Conservation (phyloP, 2,113 vertebrate genomes). For the Pongo pygmaeus region DNA sequence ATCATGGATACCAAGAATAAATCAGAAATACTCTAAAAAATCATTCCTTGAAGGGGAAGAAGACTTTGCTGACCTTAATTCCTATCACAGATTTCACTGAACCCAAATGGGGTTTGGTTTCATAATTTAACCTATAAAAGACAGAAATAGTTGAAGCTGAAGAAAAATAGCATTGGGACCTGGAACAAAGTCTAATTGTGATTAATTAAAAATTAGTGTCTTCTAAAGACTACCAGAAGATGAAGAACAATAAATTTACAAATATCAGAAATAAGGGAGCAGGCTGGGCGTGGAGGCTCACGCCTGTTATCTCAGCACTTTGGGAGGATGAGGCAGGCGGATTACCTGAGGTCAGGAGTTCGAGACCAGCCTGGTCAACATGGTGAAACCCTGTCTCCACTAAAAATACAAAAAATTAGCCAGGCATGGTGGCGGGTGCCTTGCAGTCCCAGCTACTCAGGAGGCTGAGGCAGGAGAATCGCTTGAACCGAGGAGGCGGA, state of each 20-base stretch:
- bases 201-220: background rate
- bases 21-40: background rate
- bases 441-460: no score
- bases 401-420: no score
- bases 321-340: no score
- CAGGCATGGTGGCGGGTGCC: no score
- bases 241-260: background rate
- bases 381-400: no score
- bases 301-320: no score
- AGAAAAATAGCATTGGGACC: background rate
- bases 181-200: conserved; percentile 5
- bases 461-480: no score
- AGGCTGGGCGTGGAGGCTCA: no score
- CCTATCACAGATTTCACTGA: background rate
- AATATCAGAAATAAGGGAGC: background rate
- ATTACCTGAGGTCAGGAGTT: no score
- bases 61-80: background rate
- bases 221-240: background rate
- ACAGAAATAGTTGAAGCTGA: background rate
- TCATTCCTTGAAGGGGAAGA: background rate
- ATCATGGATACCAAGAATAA: background rate
- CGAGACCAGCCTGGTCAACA: no score
- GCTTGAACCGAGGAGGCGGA: no score
- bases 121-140: background rate
- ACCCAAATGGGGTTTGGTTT: background rate